These are phyloP conservation scores for Chrysolina oricalcia DNA, from an alignment of 2,888 invertebrate species.

Conservation along the genomic window DNA sequence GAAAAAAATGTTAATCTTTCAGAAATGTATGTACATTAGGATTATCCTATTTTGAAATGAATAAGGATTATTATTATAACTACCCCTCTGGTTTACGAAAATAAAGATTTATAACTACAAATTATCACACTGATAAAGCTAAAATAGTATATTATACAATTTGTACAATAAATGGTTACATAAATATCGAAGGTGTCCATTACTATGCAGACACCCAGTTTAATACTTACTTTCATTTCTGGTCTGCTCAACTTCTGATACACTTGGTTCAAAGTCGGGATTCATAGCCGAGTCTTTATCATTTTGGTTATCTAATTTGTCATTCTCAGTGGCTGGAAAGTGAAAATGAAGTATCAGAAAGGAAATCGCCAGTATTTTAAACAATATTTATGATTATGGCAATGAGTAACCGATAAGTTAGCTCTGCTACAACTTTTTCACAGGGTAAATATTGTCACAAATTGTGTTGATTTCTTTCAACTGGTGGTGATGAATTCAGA, in stretches of 20 bases:
- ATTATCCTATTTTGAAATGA: too few species aligned
- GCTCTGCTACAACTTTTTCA: not conserved
- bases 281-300: constrained; percentile 8
- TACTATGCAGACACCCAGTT: not conserved
- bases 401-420: not conserved
- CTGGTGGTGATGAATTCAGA: not conserved
- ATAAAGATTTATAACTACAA: too few species aligned
- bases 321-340: not conserved
- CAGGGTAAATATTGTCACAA: not conserved
- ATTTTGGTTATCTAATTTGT: not conserved
- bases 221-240: not conserved
- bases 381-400: not conserved
- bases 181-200: not conserved
- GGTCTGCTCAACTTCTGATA: not conserved
- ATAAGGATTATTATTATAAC: too few species aligned
- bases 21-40: too few species aligned
- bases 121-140: too few species aligned
- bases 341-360: not conserved
- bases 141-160: too few species aligned
- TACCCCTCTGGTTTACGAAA: too few species aligned
- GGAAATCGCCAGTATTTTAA: not conserved
- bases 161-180: not conserved
- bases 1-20: too few species aligned
- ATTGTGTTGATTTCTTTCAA: not conserved
- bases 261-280: constrained; percentile 6